Percentiles rank a stretch among this genome's conserved stretches.
phyloP scores from a whole-genome alignment of 2,113 vertebrate species.

The Cynopterus brachyotis region DNA sequence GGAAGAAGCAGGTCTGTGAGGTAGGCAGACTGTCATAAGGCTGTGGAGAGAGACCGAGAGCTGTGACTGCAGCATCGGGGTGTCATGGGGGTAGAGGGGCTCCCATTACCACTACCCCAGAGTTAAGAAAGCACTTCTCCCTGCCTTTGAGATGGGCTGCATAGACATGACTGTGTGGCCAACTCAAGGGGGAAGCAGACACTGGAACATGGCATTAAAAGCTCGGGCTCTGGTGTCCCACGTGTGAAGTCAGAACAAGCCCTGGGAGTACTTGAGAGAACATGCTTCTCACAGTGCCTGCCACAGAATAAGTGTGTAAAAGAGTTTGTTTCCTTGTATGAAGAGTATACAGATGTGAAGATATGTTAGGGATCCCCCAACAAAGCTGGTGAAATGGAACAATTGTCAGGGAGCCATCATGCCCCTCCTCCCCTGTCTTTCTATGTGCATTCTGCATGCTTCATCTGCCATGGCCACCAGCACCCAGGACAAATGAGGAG shows the following conservation, averaged over 20 bases:
- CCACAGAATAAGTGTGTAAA: neutral
- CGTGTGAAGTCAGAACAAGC: neutral
- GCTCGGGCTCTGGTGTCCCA: too few species aligned
- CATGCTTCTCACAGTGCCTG: neutral
- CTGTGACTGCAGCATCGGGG: neutral
- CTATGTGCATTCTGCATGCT: neutral
- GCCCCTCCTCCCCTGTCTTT: neutral
- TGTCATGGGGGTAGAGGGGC: too few species aligned
- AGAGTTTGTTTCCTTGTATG: neutral
- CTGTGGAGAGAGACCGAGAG: conserved; percentile 78
- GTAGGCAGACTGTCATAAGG: conserved; percentile 93
- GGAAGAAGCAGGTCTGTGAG: conserved; percentile 94
- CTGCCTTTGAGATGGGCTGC: neutral
- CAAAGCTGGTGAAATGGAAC: neutral
- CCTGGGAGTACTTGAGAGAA: neutral
- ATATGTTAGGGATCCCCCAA: neutral
- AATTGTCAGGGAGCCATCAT: neutral
- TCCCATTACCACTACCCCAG: neutral
- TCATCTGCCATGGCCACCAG: neutral
- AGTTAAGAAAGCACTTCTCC: neutral
- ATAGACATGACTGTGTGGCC: accelerated
- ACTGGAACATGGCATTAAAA: neutral
- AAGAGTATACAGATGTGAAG: neutral
- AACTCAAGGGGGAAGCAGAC: neutral
- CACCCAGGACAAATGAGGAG: neutral